Base-by-base conservation (phyloP, 2,888 invertebrate genomes). In the Trissolcus brochymenae region DNA sequence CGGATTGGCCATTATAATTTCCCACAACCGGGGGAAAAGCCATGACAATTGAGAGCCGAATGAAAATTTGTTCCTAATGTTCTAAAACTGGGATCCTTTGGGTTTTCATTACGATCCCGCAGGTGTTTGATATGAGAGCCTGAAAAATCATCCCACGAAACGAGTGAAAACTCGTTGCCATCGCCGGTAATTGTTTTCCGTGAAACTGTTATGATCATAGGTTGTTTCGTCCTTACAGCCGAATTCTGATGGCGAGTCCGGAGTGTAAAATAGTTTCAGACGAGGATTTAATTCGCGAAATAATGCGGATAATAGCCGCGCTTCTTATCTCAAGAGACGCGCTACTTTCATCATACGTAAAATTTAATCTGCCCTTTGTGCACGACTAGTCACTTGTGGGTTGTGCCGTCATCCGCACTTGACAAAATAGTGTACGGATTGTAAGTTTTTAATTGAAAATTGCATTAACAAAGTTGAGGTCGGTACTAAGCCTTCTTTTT, bases 1-100 rank as follows among this genome's bases (percentile, higher is more conserved):
- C 43, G 41, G 50, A 4, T 73, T 70, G 73, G 65, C 70, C 61
- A 66, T 78, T 73, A 77, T 74, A 70, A 49, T 74, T 71, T 67
- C 66, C 59, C 66, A 74, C 61, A 70, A 49, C 53, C 57, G 43
- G 35, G 35, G 29, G 64, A 70, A n/a, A 21, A 29, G 62, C 49
- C 49, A 25, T 13, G 46, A 40, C 65, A 78, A 43, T 49, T 41
- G 57, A 71, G 54, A 55, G 9, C 13, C 25, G 17, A 43, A 57
- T 64, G 59, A 59, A 59, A 70, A 54, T 35, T 21, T 7, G 40
- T 55, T 21, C 17, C 3, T 60, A 46, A 29, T 54, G 53, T 57
- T 49, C 59, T 21, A 6, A 60, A 56, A 35, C 9, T 9, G 35
- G 35, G 19, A 35, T 9, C 7, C 9, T 7, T 7, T 35, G 35